Percentiles rank a stretch among this genome's conserved stretches.
Evolutionary conservation across 2,888 invertebrate genomes (phyloP).

Genomic region (Octodonta nipae): DNA sequence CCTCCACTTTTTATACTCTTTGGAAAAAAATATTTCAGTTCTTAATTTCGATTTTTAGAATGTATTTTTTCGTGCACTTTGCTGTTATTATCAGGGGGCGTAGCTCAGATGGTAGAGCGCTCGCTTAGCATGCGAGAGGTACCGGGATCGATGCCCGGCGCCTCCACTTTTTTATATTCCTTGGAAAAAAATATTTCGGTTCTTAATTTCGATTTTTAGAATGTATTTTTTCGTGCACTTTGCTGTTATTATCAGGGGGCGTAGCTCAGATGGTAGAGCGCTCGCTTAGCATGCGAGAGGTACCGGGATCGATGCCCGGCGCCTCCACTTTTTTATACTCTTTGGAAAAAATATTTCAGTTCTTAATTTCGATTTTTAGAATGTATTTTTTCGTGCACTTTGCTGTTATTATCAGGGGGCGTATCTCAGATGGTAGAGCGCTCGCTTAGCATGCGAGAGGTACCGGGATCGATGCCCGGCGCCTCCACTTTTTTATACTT

Average conservation of each 20-base stretch:
- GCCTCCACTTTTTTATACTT: conserved; percentile 24
- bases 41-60: too few species aligned
- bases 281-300: conserved; percentile 33
- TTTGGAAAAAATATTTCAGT: too few species aligned
- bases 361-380: too few species aligned
- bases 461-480: conserved; percentile 33
- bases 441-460: conserved; percentile 33
- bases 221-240: too few species aligned
- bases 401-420: conserved; percentile 22
- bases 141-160: conserved; percentile 33
- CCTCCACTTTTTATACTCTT: conserved; percentile 24
- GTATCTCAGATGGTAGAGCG: conserved; percentile 31
- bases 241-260: conserved; percentile 22
- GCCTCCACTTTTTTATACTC: conserved; percentile 24
- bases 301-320: conserved; percentile 33
- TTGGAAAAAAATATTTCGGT: too few species aligned
- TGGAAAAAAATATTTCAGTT: too few species aligned
- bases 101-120: conserved; percentile 31
- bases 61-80: too few species aligned
- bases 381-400: too few species aligned
- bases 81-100: conserved; percentile 23
- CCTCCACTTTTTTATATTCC: conserved; percentile 23
- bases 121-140: conserved; percentile 33
- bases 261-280: conserved; percentile 31
- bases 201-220: too few species aligned